A percentile compares a stretch with the other conserved stretches of the same genome.
Evolutionary conservation across 2,113 vertebrate genomes (phyloP).

Genomic region (Hydropotes inermis): DNA sequence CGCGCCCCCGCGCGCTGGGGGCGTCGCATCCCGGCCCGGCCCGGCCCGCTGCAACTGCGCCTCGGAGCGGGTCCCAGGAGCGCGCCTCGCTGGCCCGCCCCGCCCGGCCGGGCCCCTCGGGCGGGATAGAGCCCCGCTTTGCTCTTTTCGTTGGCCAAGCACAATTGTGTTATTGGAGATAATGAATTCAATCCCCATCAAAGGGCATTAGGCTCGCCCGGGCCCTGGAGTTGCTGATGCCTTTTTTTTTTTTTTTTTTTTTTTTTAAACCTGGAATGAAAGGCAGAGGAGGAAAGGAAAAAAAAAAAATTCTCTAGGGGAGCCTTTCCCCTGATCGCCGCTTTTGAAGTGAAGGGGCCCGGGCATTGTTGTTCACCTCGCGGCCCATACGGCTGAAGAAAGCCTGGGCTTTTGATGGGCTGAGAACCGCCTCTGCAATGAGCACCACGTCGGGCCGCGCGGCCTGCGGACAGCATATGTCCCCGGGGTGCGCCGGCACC

Average conservation of each 20-base stretch:
- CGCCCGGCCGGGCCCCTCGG: conserved; percentile 81
- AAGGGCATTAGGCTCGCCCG: conserved; percentile 94
- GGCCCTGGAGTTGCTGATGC: conserved; percentile 87
- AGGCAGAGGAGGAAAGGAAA: conserved; percentile 84
- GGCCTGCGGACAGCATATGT: conserved; percentile 89
- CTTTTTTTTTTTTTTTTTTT: conserved; percentile 70
- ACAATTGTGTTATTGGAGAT: conserved; percentile 99
- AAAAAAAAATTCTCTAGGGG: conserved; percentile 84
- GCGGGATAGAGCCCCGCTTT: conserved; percentile 88
- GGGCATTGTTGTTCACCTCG: conserved; percentile 88
- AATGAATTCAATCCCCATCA: conserved; percentile 99
- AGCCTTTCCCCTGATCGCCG: conserved; percentile 85
- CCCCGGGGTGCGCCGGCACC: conserved; percentile 80
- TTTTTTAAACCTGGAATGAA: conserved; percentile 90
- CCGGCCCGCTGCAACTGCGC: conserved; percentile 67
- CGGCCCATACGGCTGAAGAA: conserved; percentile 90
- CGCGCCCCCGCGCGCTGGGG: conserved; percentile 73
- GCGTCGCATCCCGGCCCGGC: conserved; percentile 77
- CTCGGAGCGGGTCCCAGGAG: conserved; percentile 55
- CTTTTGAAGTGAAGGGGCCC: conserved; percentile 91
- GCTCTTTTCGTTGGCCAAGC: conserved; percentile 97
- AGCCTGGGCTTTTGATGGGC: conserved; percentile 88
- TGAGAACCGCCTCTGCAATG: conserved; percentile 86
- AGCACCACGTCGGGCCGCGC: conserved; percentile 83
- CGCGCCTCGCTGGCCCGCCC: conserved; percentile 72